Percentiles rank a stretch among this genome's conserved stretches.
phyloP scores from a whole-genome alignment of 2,888 invertebrate species.

The Heliconius charithonia region DNA sequence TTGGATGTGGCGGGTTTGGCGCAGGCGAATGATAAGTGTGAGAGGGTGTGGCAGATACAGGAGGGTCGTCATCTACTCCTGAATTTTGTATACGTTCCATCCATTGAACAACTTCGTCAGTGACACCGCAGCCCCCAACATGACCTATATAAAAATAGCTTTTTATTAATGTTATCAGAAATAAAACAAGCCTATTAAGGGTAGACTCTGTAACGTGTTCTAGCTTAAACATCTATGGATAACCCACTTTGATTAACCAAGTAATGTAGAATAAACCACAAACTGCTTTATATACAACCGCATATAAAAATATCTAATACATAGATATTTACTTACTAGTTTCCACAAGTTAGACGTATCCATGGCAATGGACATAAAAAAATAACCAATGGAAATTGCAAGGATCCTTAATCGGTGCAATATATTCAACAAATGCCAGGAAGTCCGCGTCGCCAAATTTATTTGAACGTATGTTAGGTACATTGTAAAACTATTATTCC shows the following conservation, averaged over 20 bases:
- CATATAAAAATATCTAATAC: neutral
- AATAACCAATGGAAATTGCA: slow-evolving; percentile 18
- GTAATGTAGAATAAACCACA: slow-evolving; percentile 14
- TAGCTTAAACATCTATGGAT: neutral
- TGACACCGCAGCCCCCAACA: slow-evolving; percentile 94
- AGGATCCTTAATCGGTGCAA: slow-evolving; percentile 34
- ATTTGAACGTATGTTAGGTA: slow-evolving; percentile 34
- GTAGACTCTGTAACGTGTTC: neutral
- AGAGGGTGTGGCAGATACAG: slow-evolving; percentile 57
- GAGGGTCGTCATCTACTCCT: slow-evolving; percentile 84
- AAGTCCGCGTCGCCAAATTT: slow-evolving; percentile 44
- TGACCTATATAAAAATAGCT: slow-evolving; percentile 84
- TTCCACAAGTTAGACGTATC: neutral
- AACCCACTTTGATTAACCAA: slow-evolving; percentile 3
- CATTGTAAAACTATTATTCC: slow-evolving; percentile 40
- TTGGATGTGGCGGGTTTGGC: slow-evolving; percentile 67
- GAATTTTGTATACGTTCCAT: slow-evolving; percentile 95
- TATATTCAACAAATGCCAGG: slow-evolving; percentile 38
- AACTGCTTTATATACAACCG: too few species aligned
- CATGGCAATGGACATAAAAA: neutral
- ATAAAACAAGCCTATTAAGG: neutral
- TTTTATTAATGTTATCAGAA: neutral
- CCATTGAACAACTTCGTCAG: slow-evolving; percentile 94
- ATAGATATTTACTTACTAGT: neutral
- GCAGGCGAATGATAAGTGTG: slow-evolving; percentile 58